Evolutionary conservation across 2,888 invertebrate species (phyloP), one percentile per base, ranked within the genome.

Genomic region (Mesorhabditis spiculigera): DNA sequence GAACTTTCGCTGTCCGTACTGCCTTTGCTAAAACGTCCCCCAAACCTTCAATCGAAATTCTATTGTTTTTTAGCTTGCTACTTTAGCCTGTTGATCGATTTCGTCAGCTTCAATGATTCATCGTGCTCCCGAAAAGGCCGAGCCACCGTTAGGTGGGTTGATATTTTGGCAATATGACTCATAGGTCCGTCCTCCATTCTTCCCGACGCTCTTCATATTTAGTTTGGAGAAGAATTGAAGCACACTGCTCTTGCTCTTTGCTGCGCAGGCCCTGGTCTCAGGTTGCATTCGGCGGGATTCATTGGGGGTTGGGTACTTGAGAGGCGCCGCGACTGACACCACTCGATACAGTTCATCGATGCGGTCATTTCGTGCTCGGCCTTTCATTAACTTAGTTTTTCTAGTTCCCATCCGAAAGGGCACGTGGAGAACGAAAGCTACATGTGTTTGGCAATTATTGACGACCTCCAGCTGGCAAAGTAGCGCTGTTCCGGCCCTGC

Each of bases 301-400:
- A 50, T n/a, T n/a, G 58, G 58, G 58, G 28, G 28, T 13, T 50
- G n/a, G 10, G 10, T n/a, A 50, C 58, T 50, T 50, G 58, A 50
- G 58, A 50, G 8, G 58, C 58, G 58, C 58, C n/a, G 58, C 58
- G 58, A 10, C 58, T n/a, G 58, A 50, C 58, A 50, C 58, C 58
- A 50, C 58, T 50, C 58, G n/a, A 10, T 10, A n/a, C 10, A n/a
- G n/a, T 50, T 50, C 10, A 50, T 50, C 58, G 58, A 50, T n/a
- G 8, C 28, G 28, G 28, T 28, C 28, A 28, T 28, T 28, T 28
- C 28, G 28, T 28, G 28, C 28, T 28, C 28, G 28, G 28, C 28
- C 28, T 28, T 28, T 50, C 58, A 50, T 13, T 13, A 50, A 50
- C 3, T 50, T 50, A 50, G 8, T 50, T 50, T 50, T 50, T 50